Percentiles rank a stretch among this genome's conserved stretches.
phyloP scores from a whole-genome alignment of 2,113 vertebrate genomes.

The Aplodontia rufa region DNA sequence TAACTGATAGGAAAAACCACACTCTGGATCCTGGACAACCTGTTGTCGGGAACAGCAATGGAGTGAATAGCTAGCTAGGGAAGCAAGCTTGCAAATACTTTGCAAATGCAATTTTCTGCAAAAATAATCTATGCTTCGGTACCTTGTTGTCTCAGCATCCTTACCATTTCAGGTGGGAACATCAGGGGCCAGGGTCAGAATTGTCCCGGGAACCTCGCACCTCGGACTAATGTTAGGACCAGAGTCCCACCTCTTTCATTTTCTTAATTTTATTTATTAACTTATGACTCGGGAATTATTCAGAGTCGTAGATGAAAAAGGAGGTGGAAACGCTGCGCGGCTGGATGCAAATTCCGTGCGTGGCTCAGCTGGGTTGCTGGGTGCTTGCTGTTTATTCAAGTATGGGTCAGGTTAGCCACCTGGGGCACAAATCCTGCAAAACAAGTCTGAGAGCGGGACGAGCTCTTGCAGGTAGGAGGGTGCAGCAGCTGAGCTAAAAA shows the following conservation, averaged over 20 bases:
- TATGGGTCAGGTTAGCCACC: constrained; percentile 66
- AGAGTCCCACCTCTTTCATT: not conserved
- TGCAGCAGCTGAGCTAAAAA: constrained; percentile 38
- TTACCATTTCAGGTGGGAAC: no score
- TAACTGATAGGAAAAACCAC: not conserved
- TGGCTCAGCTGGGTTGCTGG: not conserved
- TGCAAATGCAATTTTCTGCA: not conserved
- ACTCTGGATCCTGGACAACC: not conserved
- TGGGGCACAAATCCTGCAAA: constrained; percentile 62
- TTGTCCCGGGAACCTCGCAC: not conserved
- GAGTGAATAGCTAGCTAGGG: not conserved
- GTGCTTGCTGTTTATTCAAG: constrained; percentile 42
- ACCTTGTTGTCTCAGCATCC: not conserved
- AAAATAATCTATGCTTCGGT: not conserved
- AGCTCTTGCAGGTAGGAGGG: constrained; percentile 63
- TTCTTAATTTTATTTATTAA: not conserved
- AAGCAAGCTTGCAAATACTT: not conserved
- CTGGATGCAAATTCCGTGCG: not conserved
- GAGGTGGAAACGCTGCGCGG: not conserved
- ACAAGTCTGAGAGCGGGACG: constrained; percentile 49
- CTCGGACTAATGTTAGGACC: not conserved
- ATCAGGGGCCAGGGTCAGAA: not conserved
- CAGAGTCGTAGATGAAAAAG: not conserved
- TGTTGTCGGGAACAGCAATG: not conserved
- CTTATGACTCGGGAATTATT: not conserved